A percentile compares a stretch with the other conserved stretches of the same genome.
Evolutionary conservation across 2,113 vertebrate genomes (phyloP).

Genomic region (Patagioenas fasciata): DNA sequence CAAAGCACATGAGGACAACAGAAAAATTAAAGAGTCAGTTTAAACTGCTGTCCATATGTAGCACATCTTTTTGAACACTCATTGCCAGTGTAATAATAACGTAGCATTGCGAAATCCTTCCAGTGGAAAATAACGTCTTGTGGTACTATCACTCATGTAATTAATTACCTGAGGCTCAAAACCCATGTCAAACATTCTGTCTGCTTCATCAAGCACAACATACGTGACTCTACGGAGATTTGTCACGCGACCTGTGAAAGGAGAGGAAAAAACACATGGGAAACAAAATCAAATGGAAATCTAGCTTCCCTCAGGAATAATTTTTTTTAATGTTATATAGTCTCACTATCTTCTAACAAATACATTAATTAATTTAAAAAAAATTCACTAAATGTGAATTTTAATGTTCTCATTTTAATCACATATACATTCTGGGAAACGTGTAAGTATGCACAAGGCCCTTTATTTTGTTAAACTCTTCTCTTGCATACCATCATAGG

Average conservation of each 20-base stretch:
- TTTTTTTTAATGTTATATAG: constrained; percentile 64
- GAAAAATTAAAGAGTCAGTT: background rate
- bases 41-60: background rate
- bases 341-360: constrained; percentile 71
- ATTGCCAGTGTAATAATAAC: background rate
- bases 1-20: background rate
- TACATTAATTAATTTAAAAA: constrained; percentile 38
- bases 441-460: constrained; percentile 77
- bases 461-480: constrained; percentile 81
- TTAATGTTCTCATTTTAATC: constrained; percentile 71
- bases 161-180: constrained; percentile 94
- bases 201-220: constrained; percentile 96
- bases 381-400: constrained; percentile 71
- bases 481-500: constrained; percentile 97
- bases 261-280: constrained; percentile 72
- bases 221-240: constrained; percentile 94
- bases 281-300: constrained; percentile 71
- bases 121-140: background rate
- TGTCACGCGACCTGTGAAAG: constrained; percentile 90
- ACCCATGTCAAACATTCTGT: constrained; percentile 99
- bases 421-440: constrained; percentile 71
- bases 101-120: accelerated
- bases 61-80: background rate
- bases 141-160: background rate
- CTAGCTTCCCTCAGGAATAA: constrained; percentile 62